These are phyloP conservation scores for Ictalurus furcatus DNA, from an alignment of 2,113 vertebrate species.

Conservation along the genomic window DNA sequence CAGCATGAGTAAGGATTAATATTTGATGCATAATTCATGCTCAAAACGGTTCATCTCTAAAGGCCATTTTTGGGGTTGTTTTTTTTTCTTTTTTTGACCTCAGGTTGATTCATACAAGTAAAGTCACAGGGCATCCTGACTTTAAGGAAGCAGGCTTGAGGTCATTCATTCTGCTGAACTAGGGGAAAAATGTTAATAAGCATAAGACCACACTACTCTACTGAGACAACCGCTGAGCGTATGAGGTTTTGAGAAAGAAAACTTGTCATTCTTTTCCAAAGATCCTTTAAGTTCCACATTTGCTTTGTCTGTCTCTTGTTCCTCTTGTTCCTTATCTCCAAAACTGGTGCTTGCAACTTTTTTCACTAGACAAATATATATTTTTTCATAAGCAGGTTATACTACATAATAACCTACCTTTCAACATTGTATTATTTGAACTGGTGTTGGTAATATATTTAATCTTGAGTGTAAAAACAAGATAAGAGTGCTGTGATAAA, in stretches of 20 bases:
- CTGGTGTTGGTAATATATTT: neutral
- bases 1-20: no score
- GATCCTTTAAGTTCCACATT: neutral
- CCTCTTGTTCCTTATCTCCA: no score
- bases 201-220: neutral
- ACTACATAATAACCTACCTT: neutral
- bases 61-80: no score
- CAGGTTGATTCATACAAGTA: no score
- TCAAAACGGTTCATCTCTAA: no score
- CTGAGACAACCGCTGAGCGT: neutral
- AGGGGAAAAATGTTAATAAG: neutral
- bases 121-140: no score
- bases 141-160: no score
- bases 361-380: neutral
- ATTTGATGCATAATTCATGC: no score
- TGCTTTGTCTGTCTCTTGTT: no score
- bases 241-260: no score
- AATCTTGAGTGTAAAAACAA: neutral
- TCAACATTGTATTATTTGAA: neutral
- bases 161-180: neutral
- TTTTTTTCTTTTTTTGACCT: no score
- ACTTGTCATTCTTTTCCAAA: no score
- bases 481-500: neutral
- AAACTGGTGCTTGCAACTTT: neutral
- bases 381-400: neutral